phyloP scores from a whole-genome alignment of 2,888 invertebrate species.

The Erebia palarica region DNA sequence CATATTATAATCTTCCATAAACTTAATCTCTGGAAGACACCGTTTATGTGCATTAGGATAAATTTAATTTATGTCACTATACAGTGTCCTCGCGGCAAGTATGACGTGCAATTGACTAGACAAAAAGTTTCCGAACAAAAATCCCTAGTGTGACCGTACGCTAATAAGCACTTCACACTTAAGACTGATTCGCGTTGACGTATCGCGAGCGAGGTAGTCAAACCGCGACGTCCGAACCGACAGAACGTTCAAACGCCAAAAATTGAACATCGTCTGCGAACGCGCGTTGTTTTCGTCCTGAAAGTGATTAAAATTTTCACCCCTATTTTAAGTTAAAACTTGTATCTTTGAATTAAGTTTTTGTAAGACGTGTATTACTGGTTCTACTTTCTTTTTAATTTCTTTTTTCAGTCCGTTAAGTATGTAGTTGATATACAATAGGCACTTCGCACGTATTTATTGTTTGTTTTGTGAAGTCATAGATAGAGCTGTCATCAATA shows the following conservation, averaged over 20 bases:
- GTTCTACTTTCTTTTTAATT: background rate
- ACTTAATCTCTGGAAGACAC: too few relatives aligned
- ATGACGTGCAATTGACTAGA: background rate
- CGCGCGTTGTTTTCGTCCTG: slow-evolving; percentile 28
- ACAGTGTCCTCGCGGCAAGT: background rate
- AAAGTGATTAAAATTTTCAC: slow-evolving; percentile 21
- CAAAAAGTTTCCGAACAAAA: background rate
- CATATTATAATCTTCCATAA: too few relatives aligned
- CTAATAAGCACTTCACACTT: slow-evolving; percentile 37
- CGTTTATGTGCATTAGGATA: too few relatives aligned
- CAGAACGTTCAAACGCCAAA: slow-evolving; percentile 43
- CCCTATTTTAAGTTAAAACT: background rate
- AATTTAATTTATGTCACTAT: too few relatives aligned
- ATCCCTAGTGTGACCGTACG: slow-evolving; percentile 8
- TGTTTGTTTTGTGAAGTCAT: slow-evolving; percentile 12
- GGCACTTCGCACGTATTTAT: slow-evolving; percentile 8
- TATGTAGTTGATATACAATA: slow-evolving; percentile 8
- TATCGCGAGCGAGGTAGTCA: slow-evolving; percentile 45
- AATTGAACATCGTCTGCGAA: slow-evolving; percentile 29
- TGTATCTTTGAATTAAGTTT: background rate
- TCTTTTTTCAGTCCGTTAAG: background rate
- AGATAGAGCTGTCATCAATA: slow-evolving; percentile 20
- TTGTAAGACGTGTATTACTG: background rate
- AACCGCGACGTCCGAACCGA: slow-evolving; percentile 47
- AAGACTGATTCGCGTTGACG: slow-evolving; percentile 38